These are phyloP conservation scores for Ichneumon xanthorius DNA, from an alignment of 2,888 invertebrate genomes.

Conservation along the genomic window DNA sequence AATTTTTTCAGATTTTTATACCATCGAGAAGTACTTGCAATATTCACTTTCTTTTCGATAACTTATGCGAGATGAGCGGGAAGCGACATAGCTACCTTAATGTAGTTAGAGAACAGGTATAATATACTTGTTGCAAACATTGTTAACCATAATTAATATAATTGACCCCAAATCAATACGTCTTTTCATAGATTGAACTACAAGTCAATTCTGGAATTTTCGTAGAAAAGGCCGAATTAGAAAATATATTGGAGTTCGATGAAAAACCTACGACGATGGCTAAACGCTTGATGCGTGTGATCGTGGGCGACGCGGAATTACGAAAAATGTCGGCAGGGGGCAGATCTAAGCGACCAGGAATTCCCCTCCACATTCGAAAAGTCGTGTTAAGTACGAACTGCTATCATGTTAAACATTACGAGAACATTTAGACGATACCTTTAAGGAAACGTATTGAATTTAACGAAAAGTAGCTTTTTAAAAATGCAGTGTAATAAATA, in stretches of 20 bases:
- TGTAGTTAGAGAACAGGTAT: neutral
- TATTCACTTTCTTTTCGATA: too few relatives aligned
- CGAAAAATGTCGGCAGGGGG: constrained; percentile 9
- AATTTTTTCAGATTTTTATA: too few relatives aligned
- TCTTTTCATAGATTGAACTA: constrained; percentile 6
- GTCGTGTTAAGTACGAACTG: neutral
- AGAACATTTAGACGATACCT: too few relatives aligned
- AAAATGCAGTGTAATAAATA: too few relatives aligned
- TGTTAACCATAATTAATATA: too few relatives aligned
- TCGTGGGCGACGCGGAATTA: constrained; percentile 1
- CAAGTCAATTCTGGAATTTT: constrained; percentile 12
- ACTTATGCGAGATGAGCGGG: too few relatives aligned
- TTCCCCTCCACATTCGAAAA: neutral
- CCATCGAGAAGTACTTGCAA: too few relatives aligned
- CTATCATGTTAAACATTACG: neutral
- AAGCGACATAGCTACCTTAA: too few relatives aligned
- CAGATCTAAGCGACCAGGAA: neutral
- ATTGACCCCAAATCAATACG: too few relatives aligned
- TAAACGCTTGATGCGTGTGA: constrained; percentile 10
- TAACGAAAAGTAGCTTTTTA: too few relatives aligned
- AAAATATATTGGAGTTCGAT: constrained; percentile 3
- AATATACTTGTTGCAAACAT: neutral
- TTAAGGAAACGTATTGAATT: too few relatives aligned
- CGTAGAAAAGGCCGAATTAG: constrained; percentile 11
- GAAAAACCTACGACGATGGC: neutral